Conservation (phyloP, 2,797 vertebrate species). For the Corythornis leucogaster region DNA sequence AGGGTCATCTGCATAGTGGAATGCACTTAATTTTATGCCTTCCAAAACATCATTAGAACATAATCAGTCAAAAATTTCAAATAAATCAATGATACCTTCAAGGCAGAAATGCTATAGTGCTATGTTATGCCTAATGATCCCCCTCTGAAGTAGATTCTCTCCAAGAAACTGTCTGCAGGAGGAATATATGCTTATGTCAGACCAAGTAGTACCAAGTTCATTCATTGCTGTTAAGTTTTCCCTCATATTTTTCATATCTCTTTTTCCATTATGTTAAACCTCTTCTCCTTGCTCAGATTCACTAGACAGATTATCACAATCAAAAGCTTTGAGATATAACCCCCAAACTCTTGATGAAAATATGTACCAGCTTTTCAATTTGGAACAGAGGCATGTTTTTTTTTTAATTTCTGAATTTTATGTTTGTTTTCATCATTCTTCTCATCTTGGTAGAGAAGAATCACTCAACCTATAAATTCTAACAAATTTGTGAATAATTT, state of each 20-base stretch:
- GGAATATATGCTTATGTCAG: background rate
- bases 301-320: background rate
- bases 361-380: background rate
- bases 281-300: background rate
- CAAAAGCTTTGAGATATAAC: background rate
- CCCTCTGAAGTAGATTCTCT: background rate
- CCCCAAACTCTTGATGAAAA: background rate
- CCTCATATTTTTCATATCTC: background rate
- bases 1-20: background rate
- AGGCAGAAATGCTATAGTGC: background rate
- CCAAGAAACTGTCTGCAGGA: background rate
- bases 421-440: background rate
- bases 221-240: background rate
- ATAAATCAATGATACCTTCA: background rate
- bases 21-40: background rate
- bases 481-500: slow-evolving; percentile 35
- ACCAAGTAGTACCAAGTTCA: background rate
- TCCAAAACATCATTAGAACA: slow-evolving; percentile 5
- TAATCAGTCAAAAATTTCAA: background rate
- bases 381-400: rapidly evolving
- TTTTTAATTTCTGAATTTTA: background rate
- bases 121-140: background rate
- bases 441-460: background rate
- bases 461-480: background rate
- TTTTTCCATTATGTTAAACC: background rate